Evolutionary conservation across 2,888 invertebrate genomes (phyloP), one percentile per base, ranked within the genome.

Genomic region (Sesia bembeciformis): DNA sequence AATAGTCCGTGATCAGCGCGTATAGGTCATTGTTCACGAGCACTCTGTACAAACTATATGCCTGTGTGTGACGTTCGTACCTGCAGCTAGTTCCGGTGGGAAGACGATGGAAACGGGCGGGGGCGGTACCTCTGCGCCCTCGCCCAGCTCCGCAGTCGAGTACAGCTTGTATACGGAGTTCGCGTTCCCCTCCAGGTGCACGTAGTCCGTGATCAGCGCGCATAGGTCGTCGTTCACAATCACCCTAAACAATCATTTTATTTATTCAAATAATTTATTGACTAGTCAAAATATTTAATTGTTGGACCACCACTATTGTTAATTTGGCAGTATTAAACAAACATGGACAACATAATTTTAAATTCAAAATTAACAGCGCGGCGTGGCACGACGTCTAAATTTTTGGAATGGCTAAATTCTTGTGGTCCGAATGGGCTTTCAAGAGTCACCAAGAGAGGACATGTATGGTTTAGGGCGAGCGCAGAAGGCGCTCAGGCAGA

Each of bases 81-180:
- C 89, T 79, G 73, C 81, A 7, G 78, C 70, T 40, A 87, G 49
- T 56, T 82, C 76, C 0, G 89, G 88, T 6, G 88, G 88, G 56
- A 67, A 78, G 0, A 87, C 79, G 0, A 75, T 72, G 0, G 73
- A 62, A 0, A 65, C 41, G 0, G 89, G 89, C 0, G 90, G 67
- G 3, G 86, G 74, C 3, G 91, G 90, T 57, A 89, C 63, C 56
- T 82, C 77, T 5, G 82, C 72, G 60, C 76, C 74, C 2, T 77
- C 70, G 0, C 74, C 81, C 38, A 91, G 57, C 6, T 84, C 78
- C 0, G 75, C 62, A 0, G 71, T 74, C 0, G 74, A 61, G 4
- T 71, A 60, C 40, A 91, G 63, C 57, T 72, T 74, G 61, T 84
- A 90, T 6, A 65, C 63, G 0, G 73, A 62, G 3, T 68, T 67